A percentile compares a stretch with the other conserved stretches of the same genome.
These are phyloP conservation scores for Lerista edwardsae DNA, from an alignment of 2,797 vertebrate genomes.

Conservation along the genomic window DNA sequence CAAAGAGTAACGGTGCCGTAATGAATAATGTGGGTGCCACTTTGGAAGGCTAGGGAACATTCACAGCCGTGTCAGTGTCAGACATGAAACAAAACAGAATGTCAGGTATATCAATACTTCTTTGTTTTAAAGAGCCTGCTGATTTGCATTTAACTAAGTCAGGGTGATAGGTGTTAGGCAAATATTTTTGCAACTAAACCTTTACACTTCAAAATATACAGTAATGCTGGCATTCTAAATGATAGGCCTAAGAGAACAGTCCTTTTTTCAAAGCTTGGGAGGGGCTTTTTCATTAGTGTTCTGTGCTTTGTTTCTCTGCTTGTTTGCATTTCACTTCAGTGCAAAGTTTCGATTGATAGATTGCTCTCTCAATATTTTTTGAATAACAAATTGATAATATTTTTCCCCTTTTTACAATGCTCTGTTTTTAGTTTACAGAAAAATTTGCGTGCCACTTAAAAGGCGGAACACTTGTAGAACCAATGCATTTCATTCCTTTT, in stretches of 20 bases:
- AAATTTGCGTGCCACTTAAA: constrained; percentile 91
- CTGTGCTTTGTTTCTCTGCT: constrained; percentile 14
- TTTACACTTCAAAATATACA: constrained; percentile 57
- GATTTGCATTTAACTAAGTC: constrained; percentile 67
- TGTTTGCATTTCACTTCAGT: constrained; percentile 54
- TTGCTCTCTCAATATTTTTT: constrained; percentile 20
- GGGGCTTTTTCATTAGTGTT: constrained; percentile 42
- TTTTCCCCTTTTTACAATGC: constrained; percentile 39
- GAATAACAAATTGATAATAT: background rate
- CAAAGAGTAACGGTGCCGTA: constrained; percentile 81
- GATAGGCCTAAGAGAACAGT: constrained; percentile 48
- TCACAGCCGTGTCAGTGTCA: constrained; percentile 68
- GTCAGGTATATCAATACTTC: constrained; percentile 71
- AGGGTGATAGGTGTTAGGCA: constrained; percentile 67
- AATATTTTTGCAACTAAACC: constrained; percentile 56
- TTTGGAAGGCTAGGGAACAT: constrained; percentile 62
- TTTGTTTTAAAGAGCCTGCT: constrained; percentile 68
- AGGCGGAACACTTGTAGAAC: constrained; percentile 88
- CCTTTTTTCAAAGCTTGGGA: constrained; percentile 45
- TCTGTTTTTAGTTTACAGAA: constrained; percentile 93
- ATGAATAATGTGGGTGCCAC: constrained; percentile 70
- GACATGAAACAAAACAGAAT: constrained; percentile 67
- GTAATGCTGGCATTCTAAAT: constrained; percentile 44
- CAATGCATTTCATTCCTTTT: constrained; percentile 96
- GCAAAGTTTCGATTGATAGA: constrained; percentile 48